Evolutionary conservation across 2,113 vertebrate genomes (phyloP).

Genomic region (Phaethon lepturus): DNA sequence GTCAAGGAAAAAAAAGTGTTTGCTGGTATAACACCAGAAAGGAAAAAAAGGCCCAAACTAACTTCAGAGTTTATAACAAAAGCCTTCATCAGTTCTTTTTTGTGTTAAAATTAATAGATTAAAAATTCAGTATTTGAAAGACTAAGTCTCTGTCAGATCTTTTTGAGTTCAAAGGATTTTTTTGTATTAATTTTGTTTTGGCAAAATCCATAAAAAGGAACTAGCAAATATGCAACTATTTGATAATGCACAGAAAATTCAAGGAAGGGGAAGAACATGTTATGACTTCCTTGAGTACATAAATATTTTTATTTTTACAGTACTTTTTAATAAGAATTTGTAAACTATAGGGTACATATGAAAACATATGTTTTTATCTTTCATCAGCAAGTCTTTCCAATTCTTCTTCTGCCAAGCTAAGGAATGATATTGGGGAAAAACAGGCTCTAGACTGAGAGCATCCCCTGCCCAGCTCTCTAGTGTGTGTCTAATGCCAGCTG

Average conservation of each 20-base stretch:
- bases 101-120: neutral
- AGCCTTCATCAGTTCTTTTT: neutral
- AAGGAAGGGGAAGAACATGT: neutral
- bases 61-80: neutral
- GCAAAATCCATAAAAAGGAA: neutral
- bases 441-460: neutral
- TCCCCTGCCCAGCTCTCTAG: neutral
- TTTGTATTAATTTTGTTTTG: conserved; percentile 23
- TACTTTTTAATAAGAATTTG: neutral
- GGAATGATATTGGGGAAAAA: neutral
- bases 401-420: neutral
- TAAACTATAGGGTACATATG: neutral
- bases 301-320: neutral
- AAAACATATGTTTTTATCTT: neutral
- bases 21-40: neutral
- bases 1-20: neutral
- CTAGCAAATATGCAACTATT: conserved; percentile 7
- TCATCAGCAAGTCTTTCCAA: neutral
- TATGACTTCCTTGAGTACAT: neutral
- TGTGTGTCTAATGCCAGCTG: neutral
- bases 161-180: neutral
- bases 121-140: conserved; percentile 7
- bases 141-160: neutral
- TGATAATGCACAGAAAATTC: conserved; percentile 20
- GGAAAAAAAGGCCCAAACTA: neutral